These are phyloP conservation scores for Luscinia megarhynchos DNA, from an alignment of 2,797 vertebrate species.

Conservation along the genomic window DNA sequence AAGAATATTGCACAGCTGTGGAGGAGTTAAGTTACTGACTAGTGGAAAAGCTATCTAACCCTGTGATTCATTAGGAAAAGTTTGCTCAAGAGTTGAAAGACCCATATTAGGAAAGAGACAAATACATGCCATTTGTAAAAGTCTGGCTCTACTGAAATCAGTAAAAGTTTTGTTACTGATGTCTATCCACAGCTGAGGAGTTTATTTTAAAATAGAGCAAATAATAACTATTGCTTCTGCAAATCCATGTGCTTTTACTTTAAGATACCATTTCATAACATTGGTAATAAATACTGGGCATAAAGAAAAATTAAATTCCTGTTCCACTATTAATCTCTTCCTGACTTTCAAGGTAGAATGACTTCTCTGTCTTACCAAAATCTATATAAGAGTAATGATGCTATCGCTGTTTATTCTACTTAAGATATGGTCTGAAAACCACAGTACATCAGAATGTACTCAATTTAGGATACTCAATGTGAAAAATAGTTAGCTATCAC, in stretches of 20 bases:
- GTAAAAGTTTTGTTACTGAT: slow-evolving; percentile 14
- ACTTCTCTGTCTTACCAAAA: not conserved
- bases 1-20: slow-evolving; percentile 36
- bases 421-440: not conserved
- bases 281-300: not conserved
- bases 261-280: not conserved
- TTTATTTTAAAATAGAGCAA: not conserved
- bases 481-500: not conserved
- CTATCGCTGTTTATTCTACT: not conserved
- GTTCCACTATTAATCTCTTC: not conserved
- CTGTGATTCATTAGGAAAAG: slow-evolving; percentile 67
- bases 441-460: not conserved
- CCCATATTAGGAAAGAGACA: slow-evolving; percentile 55
- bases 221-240: not conserved
- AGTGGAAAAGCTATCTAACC: slow-evolving; percentile 53
- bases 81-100: slow-evolving; percentile 63
- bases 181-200: not conserved
- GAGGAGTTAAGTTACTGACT: slow-evolving; percentile 59
- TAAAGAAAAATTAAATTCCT: not conserved
- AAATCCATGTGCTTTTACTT: slow-evolving; percentile 32
- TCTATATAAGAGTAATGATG: not conserved
- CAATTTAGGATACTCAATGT: not conserved
- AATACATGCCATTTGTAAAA: slow-evolving; percentile 21
- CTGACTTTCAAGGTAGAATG: not conserved
- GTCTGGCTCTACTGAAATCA: slow-evolving; percentile 16